A percentile compares a stretch with the other conserved stretches of the same genome.
These are phyloP conservation scores for Tryphoninae sp. DNA, from an alignment of 2,888 invertebrate species.

Conservation along the genomic window DNA sequence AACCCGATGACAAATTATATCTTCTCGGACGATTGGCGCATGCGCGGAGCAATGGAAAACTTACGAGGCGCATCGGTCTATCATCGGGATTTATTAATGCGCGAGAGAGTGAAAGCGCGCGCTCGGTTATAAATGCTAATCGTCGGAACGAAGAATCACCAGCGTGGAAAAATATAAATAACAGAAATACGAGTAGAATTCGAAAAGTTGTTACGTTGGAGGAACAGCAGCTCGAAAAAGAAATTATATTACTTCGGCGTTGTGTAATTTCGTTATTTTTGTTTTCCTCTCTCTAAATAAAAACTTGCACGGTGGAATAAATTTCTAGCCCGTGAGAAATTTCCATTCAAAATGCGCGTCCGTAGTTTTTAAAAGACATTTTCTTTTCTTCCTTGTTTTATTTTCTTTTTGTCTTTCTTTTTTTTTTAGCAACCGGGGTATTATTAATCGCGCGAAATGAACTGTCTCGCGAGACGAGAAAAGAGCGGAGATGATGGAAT, in stretches of 20 bases:
- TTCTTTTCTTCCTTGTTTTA: not conserved
- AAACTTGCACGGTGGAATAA: not conserved
- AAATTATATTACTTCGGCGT: not conserved
- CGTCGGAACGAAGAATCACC: conserved; percentile 18
- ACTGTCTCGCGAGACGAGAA: conserved; percentile 17
- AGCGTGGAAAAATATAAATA: conserved; percentile 12
- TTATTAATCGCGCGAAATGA: conserved; percentile 2
- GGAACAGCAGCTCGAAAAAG: not conserved
- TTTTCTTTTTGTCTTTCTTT: not conserved
- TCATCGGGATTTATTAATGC: conserved; percentile 5
- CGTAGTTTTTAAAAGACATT: not conserved
- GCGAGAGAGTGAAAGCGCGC: conserved; percentile 36
- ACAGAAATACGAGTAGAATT: not conserved
- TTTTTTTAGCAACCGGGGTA: not conserved
- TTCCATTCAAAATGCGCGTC: no score
- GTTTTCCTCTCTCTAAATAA: not conserved
- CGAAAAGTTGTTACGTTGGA: not conserved
- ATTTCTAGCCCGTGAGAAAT: not conserved
- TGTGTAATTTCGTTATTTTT: no score
- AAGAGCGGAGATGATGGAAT: conserved; percentile 40
- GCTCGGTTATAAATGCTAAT: conserved; percentile 20
- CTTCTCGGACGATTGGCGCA: conserved; percentile 6
- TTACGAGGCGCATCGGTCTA: not conserved
- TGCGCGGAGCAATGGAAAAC: conserved; percentile 48
- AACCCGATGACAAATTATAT: conserved; percentile 57